Conservation (phyloP, 2,888 invertebrate species). For the Polyommatus iphigenia region DNA sequence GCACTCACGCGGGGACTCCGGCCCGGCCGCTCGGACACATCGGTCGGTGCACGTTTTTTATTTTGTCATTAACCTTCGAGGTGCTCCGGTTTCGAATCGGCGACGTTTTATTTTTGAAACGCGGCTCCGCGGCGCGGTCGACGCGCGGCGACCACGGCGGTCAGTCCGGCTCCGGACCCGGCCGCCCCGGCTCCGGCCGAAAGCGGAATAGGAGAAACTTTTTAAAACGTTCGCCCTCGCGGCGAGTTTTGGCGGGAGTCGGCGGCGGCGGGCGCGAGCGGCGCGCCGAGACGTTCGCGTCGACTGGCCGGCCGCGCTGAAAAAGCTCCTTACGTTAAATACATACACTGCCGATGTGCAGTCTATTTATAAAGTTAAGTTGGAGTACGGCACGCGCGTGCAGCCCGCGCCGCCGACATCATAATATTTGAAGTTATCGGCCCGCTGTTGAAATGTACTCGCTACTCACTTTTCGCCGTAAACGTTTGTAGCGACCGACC, state of each 20-base stretch:
- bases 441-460: slow-evolving; percentile 64
- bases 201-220: slow-evolving; percentile 38
- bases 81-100: slow-evolving; percentile 76
- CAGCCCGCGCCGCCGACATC: slow-evolving; percentile 63
- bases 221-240: slow-evolving; percentile 43
- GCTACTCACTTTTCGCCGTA: slow-evolving; percentile 13
- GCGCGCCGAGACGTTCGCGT: slow-evolving; percentile 61
- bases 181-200: slow-evolving; percentile 35
- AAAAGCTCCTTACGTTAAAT: slow-evolving; percentile 73
- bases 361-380: slow-evolving; percentile 77
- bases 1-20: slow-evolving; percentile 52
- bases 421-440: slow-evolving; percentile 73
- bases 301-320: slow-evolving; percentile 67
- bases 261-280: slow-evolving; percentile 58
- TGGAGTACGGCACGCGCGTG: slow-evolving; percentile 67
- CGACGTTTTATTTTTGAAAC: slow-evolving; percentile 77
- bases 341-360: slow-evolving; percentile 71
- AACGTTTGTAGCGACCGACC: slow-evolving; percentile 2
- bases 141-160: slow-evolving; percentile 49
- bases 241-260: slow-evolving; percentile 55
- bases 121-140: slow-evolving; percentile 67
- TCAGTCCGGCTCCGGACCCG: slow-evolving; percentile 39
- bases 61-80: slow-evolving; percentile 78
- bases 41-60: slow-evolving; percentile 73
- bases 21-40: slow-evolving; percentile 59